Conservation (phyloP, 2,797 vertebrate genomes). For the Melanotaenia trifasciata region DNA sequence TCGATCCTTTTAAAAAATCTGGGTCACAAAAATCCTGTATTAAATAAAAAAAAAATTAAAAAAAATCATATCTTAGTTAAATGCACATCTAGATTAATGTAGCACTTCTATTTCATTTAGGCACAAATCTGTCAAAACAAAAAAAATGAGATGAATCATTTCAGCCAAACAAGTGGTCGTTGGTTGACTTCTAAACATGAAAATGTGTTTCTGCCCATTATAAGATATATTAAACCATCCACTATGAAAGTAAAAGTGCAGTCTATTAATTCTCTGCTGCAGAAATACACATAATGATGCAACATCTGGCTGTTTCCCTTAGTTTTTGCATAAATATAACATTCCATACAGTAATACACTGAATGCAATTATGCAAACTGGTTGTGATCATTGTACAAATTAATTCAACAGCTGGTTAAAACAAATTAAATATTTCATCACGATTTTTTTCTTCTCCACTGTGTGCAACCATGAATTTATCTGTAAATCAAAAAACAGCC, state of each 20-base stretch:
- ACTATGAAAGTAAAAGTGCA: neutral
- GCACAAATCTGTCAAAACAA: conserved; percentile 23
- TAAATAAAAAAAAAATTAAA: conserved; percentile 2
- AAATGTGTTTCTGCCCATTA: neutral
- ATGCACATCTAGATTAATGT: conserved; percentile 58
- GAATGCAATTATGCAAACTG: neutral
- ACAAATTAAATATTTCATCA: neutral
- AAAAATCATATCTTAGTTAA: conserved; percentile 24
- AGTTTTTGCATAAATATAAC: neutral
- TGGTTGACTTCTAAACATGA: neutral
- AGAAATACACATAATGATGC: neutral
- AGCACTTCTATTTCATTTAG: conserved; percentile 35
- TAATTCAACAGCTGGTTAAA: neutral
- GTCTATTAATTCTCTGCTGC: neutral
- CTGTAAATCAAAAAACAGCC: neutral
- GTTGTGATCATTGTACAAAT: neutral
- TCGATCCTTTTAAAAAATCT: conserved; percentile 11
- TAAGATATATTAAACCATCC: neutral
- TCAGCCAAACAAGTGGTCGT: conserved; percentile 14
- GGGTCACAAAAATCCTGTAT: conserved; percentile 1
- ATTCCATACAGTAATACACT: neutral
- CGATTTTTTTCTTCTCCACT: neutral
- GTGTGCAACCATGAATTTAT: neutral
- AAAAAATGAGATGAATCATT: conserved; percentile 36
- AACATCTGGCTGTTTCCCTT: neutral